phyloP scores from a whole-genome alignment of 1,140 invertebrate species.

The Panulirus ornatus region DNA sequence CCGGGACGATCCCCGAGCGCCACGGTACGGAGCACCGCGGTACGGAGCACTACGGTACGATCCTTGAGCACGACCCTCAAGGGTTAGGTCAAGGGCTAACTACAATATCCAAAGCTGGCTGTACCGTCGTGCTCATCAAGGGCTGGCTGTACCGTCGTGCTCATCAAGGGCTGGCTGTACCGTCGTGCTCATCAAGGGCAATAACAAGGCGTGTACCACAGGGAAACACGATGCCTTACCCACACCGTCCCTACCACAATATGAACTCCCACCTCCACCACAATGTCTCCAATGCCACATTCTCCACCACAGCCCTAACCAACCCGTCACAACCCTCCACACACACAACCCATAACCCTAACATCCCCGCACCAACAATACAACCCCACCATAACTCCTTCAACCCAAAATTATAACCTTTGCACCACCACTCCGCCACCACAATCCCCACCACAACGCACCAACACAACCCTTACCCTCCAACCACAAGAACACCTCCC shows the following conservation, averaged over 20 bases:
- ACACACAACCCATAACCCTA: background rate
- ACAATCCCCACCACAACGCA: background rate
- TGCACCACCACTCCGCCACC: too few species aligned
- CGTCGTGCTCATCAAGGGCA: too few species aligned
- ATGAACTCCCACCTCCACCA: background rate
- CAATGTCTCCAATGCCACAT: background rate
- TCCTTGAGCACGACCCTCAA: background rate
- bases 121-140: too few species aligned
- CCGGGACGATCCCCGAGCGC: too few species aligned
- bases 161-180: too few species aligned
- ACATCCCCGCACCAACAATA: background rate
- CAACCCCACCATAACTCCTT: background rate
- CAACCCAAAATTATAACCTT: background rate
- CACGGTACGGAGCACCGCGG: too few species aligned
- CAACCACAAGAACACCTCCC: background rate
- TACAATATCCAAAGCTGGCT: too few species aligned
- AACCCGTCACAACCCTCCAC: background rate
- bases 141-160: too few species aligned
- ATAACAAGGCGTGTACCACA: too few species aligned
- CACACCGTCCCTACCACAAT: slow-evolving; percentile 2
- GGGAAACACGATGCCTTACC: too few species aligned
- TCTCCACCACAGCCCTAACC: background rate
- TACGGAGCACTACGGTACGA: background rate
- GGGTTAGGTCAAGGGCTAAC: too few species aligned
- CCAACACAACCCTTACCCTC: background rate